These are phyloP conservation scores for Dolichallabes microphthalmus DNA, from an alignment of 2,113 vertebrate species.

Conservation along the genomic window DNA sequence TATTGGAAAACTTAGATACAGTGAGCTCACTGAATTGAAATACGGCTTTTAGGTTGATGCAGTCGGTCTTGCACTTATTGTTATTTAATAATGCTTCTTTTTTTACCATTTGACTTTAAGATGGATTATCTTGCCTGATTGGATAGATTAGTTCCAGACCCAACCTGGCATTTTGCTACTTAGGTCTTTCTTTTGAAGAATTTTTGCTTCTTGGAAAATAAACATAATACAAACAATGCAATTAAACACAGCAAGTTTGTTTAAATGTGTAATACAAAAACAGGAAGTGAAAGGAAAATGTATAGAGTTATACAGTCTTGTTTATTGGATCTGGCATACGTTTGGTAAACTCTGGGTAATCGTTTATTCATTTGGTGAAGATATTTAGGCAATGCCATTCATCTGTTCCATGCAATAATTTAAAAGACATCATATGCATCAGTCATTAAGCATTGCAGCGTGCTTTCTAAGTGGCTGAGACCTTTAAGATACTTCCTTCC, in stretches of 20 bases:
- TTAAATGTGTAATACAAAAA: neutral
- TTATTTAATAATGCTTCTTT: slow-evolving; percentile 13
- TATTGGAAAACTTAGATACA: slow-evolving; percentile 23
- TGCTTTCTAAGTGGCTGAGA: slow-evolving; percentile 26
- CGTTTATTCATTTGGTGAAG: neutral
- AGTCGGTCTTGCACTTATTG: neutral
- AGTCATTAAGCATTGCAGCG: slow-evolving; percentile 27
- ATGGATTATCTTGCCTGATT: slow-evolving; percentile 10
- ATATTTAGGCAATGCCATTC: slow-evolving; percentile 35
- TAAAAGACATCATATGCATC: slow-evolving; percentile 24
- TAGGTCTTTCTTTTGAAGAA: neutral
- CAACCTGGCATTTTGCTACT: neutral
- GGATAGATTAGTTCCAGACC: neutral
- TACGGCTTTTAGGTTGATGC: neutral
- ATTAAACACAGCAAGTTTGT: neutral
- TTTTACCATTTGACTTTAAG: slow-evolving; percentile 1
- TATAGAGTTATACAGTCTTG: neutral
- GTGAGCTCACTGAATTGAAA: slow-evolving; percentile 1
- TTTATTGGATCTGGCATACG: neutral
- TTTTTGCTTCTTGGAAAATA: neutral
- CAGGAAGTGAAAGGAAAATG: neutral
- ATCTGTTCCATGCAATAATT: slow-evolving; percentile 31
- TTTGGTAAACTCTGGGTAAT: slow-evolving; percentile 7
- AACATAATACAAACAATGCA: neutral
- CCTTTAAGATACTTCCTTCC: slow-evolving; percentile 54